These are phyloP conservation scores for Ctenosaura bakeri DNA, from an alignment of 2,797 vertebrate species.

Conservation along the genomic window DNA sequence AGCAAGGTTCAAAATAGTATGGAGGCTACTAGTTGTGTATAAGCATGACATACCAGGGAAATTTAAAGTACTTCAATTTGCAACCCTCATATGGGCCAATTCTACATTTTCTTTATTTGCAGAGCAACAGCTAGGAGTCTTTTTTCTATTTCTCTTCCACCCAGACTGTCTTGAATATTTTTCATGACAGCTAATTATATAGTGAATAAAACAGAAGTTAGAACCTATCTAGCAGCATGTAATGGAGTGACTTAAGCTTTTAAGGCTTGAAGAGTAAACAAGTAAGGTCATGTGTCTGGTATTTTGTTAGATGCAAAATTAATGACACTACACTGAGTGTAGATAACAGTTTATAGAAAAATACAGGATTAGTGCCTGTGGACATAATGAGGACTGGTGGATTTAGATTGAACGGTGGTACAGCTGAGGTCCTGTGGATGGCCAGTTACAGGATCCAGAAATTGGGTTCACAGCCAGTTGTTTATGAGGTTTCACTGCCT, in stretches of 20 bases:
- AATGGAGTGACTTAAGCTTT: constrained; percentile 33
- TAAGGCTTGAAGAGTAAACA: constrained; percentile 21
- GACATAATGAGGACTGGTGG: not conserved
- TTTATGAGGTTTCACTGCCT: not conserved
- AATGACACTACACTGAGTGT: not conserved
- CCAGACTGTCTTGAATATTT: constrained; percentile 30
- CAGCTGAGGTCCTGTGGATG: too few species aligned
- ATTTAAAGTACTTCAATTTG: not conserved
- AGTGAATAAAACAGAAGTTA: constrained; percentile 12
- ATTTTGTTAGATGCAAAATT: not conserved
- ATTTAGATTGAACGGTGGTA: not conserved
- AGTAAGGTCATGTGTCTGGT: not conserved
- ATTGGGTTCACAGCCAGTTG: not conserved
- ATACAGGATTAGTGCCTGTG: not conserved
- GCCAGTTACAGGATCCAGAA: not conserved
- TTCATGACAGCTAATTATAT: not conserved
- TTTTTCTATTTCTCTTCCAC: not conserved
- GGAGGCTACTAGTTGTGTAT: not conserved
- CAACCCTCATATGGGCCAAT: not conserved
- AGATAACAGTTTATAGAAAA: not conserved
- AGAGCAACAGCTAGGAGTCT: constrained; percentile 28
- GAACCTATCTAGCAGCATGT: constrained; percentile 7
- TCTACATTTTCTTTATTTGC: not conserved
- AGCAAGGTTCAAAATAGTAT: not conserved
- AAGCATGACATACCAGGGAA: not conserved